phyloP scores from a whole-genome alignment of 2,113 vertebrate species.

The Nothobranchius furzeri region DNA sequence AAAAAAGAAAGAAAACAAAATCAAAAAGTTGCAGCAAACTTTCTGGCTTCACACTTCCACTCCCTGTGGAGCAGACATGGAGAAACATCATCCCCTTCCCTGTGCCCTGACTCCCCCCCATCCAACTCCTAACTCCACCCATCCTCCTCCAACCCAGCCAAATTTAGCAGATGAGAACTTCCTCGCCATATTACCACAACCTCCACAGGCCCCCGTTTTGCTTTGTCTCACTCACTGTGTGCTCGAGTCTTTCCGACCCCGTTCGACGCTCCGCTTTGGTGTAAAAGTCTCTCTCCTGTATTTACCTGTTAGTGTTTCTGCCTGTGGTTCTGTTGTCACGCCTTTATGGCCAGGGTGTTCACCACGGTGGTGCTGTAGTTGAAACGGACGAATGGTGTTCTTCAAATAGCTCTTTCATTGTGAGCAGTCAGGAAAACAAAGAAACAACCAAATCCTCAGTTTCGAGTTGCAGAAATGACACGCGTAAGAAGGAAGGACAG shows the following conservation, averaged over 20 bases:
- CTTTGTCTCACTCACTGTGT: slow-evolving; percentile 26
- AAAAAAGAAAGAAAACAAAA: too few species aligned
- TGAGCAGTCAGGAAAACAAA: slow-evolving; percentile 16
- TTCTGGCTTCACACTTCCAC: slow-evolving; percentile 56
- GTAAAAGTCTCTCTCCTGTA: slow-evolving; percentile 49
- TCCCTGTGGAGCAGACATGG: slow-evolving; percentile 55
- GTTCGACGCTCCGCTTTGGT: slow-evolving; percentile 54
- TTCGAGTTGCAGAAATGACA: slow-evolving; percentile 25
- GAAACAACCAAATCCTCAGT: slow-evolving; percentile 17
- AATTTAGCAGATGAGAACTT: slow-evolving; percentile 52
- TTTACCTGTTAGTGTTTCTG: slow-evolving; percentile 60
- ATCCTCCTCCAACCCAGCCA: slow-evolving; percentile 9
- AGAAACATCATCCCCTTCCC: slow-evolving; percentile 60
- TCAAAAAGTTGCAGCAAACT: slow-evolving; percentile 54
- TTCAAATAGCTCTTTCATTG: slow-evolving; percentile 29
- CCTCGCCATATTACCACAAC: slow-evolving; percentile 44
- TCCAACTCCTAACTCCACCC: slow-evolving; percentile 27
- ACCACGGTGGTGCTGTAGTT: background rate
- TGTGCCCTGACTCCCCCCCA: slow-evolving; percentile 27
- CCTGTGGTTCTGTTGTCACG: slow-evolving; percentile 51
- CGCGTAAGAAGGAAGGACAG: slow-evolving; percentile 10
- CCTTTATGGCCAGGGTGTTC: slow-evolving; percentile 67
- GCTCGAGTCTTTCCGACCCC: slow-evolving; percentile 66
- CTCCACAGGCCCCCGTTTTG: slow-evolving; percentile 53
- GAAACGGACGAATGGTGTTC: slow-evolving; percentile 39